Evolutionary conservation across 2,888 invertebrate genomes (phyloP).

Genomic region (Noctuana brunneofusca): DNA sequence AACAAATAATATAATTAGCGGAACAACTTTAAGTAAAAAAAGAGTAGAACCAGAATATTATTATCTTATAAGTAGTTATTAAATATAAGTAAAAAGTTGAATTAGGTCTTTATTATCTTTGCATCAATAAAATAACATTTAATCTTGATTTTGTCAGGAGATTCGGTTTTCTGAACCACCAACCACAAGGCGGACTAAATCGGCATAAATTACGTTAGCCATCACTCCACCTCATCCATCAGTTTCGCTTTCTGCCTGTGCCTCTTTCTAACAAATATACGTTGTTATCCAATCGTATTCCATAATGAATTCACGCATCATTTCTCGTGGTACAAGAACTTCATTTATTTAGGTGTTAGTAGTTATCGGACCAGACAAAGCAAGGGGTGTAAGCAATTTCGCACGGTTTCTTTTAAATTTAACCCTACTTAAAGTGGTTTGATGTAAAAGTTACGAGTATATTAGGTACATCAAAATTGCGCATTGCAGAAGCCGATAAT

Average conservation of each 20-base stretch:
- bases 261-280: slow-evolving; percentile 23
- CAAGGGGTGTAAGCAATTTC: too few species aligned
- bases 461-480: neutral
- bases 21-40: too few species aligned
- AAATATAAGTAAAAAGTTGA: too few species aligned
- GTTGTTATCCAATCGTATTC: slow-evolving; percentile 43
- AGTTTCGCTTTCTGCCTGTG: slow-evolving; percentile 31
- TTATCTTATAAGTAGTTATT: too few species aligned
- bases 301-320: slow-evolving; percentile 48
- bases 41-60: too few species aligned
- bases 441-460: neutral
- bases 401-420: too few species aligned
- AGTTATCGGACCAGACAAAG: neutral
- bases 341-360: neutral
- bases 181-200: neutral
- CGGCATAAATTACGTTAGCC: slow-evolving; percentile 29
- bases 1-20: too few species aligned
- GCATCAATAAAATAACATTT: too few species aligned
- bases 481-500: neutral
- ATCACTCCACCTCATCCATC: slow-evolving; percentile 15
- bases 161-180: neutral
- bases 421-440: too few species aligned
- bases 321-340: slow-evolving; percentile 36
- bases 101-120: too few species aligned
- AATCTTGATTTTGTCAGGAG: too few species aligned